phyloP scores from a whole-genome alignment of 2,797 vertebrate species.

The Neosilurus hyrtlii region DNA sequence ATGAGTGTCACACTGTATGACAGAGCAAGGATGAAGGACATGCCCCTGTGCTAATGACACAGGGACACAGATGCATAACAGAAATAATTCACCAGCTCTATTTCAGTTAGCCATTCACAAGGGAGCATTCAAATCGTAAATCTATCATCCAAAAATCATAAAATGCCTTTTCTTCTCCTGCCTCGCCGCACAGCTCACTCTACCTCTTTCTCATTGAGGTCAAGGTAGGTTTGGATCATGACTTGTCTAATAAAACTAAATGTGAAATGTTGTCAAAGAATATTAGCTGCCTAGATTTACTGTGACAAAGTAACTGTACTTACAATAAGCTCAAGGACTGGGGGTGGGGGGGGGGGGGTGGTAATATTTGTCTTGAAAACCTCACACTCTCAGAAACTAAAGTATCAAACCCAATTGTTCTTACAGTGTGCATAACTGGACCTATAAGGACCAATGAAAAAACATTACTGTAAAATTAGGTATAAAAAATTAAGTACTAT shows the following conservation, averaged over 20 bases:
- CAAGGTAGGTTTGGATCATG: conserved; percentile 65
- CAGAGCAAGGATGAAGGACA: conserved; percentile 65
- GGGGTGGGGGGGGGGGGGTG: not conserved
- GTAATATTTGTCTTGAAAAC: not conserved
- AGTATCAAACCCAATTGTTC: not conserved
- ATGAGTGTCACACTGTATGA: conserved; percentile 59
- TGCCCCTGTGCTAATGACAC: conserved; percentile 62
- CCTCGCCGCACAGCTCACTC: conserved; percentile 48
- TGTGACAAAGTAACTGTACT: not conserved
- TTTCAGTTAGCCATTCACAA: conserved; percentile 74
- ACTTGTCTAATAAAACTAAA: not conserved
- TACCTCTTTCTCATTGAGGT: conserved; percentile 51
- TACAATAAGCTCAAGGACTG: not conserved
- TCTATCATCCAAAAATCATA: conserved; percentile 63
- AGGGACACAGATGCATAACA: conserved; percentile 56
- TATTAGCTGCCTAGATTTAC: conserved; percentile 2
- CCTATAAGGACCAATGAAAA: not conserved
- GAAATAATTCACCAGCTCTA: conserved; percentile 56
- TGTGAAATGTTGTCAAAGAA: conserved; percentile 1
- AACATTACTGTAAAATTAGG: not conserved
- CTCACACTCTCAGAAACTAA: not conserved
- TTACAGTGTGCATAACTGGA: not conserved
- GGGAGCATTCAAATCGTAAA: conserved; percentile 62
- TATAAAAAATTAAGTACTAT: not conserved
- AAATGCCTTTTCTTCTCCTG: conserved; percentile 61